Evolutionary conservation across 2,888 invertebrate genomes (phyloP).

Genomic region (Clusia tigrina): DNA sequence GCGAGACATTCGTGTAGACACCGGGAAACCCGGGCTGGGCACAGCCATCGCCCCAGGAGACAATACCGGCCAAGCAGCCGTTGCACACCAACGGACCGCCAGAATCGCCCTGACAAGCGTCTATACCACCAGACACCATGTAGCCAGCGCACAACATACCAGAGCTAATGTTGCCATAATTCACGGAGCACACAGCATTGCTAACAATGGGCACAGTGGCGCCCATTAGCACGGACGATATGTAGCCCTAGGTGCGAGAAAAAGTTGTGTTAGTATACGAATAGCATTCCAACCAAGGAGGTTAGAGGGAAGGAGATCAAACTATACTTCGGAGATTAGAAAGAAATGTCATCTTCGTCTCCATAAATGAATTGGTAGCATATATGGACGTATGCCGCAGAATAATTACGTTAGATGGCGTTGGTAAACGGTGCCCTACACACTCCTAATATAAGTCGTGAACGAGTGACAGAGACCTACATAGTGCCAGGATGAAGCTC

Average conservation of each 20-base stretch:
- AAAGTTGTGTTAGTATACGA: not conserved
- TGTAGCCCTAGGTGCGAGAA: conserved; percentile 26
- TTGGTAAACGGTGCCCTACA: too few relatives aligned
- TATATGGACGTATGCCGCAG: too few relatives aligned
- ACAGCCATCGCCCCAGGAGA: conserved; percentile 45
- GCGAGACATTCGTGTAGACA: conserved; percentile 45
- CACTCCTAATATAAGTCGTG: too few relatives aligned
- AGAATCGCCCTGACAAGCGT: conserved; percentile 58
- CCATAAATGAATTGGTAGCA: too few relatives aligned
- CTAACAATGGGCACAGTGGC: conserved; percentile 42
- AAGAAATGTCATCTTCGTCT: too few relatives aligned
- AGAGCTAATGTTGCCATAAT: conserved; percentile 32
- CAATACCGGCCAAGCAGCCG: conserved; percentile 38
- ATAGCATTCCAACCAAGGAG: too few relatives aligned
- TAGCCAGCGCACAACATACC: conserved; percentile 46
- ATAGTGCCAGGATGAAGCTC: too few relatives aligned
- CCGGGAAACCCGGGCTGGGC: conserved; percentile 40
- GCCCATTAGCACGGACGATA: conserved; percentile 37
- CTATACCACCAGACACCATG: conserved; percentile 44
- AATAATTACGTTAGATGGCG: too few relatives aligned
- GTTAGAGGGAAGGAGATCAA: not conserved
- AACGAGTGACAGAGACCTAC: too few relatives aligned
- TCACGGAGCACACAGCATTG: conserved; percentile 29
- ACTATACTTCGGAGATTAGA: too few relatives aligned
- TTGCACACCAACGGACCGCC: conserved; percentile 49